Conservation (phyloP, 2,113 vertebrate species). For the Todiramphus chloris region DNA sequence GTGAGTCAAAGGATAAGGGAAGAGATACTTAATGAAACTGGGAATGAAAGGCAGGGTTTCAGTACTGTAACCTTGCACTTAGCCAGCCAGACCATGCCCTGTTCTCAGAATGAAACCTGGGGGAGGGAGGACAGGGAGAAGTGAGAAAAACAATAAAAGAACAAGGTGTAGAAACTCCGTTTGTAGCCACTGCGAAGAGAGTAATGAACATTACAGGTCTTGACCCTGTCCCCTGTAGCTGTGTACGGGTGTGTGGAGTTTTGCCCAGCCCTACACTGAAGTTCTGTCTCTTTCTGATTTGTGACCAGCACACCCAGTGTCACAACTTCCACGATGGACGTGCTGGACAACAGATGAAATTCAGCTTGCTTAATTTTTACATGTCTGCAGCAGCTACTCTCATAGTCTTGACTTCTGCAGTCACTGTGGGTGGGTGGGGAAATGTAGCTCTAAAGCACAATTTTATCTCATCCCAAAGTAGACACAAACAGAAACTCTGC, state of each 20-base stretch:
- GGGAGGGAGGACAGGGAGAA: neutral
- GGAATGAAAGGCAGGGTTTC: neutral
- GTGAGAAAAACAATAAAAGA: neutral
- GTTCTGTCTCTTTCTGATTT: neutral
- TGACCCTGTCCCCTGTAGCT: too few relatives aligned
- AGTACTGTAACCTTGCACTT: neutral
- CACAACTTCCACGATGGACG: neutral
- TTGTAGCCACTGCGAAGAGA: neutral
- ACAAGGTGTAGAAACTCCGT: neutral
- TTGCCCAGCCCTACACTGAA: too few relatives aligned
- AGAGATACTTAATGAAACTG: neutral
- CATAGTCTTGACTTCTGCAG: neutral
- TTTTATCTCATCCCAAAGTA: neutral
- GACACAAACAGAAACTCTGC: too few relatives aligned
- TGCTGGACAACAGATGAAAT: neutral
- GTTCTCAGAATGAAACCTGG: neutral
- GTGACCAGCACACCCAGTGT: too few relatives aligned
- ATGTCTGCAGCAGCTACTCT: neutral
- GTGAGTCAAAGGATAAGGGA: neutral
- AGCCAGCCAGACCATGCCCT: neutral
- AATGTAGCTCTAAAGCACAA: neutral
- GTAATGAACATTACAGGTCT: neutral
- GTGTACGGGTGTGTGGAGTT: rapidly evolving
- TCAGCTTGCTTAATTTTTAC: neutral
- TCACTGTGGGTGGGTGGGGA: neutral